Evolutionary conservation across 2,888 invertebrate species (phyloP).

Genomic region (Malachius bipustulatus): DNA sequence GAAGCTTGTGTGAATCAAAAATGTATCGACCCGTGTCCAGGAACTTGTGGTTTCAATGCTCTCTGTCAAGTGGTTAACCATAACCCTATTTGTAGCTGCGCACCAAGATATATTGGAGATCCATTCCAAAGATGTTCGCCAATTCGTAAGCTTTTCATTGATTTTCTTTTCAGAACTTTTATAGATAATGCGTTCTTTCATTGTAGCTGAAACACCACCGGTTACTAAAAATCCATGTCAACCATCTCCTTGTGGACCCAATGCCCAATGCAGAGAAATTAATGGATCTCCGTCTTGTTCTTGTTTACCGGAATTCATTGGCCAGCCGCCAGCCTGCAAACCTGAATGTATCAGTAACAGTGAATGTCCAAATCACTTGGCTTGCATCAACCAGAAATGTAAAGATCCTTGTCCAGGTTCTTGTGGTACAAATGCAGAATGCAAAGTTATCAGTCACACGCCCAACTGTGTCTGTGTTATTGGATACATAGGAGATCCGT

Average conservation of each 20-base stretch:
- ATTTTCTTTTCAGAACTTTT: background rate
- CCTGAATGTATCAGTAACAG: slow-evolving; percentile 67
- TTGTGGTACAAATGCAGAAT: slow-evolving; percentile 45
- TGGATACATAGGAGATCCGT: slow-evolving; percentile 47
- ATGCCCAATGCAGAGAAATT: slow-evolving; percentile 52
- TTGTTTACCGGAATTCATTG: slow-evolving; percentile 61
- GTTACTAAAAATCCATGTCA: slow-evolving; percentile 38
- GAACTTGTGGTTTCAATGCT: slow-evolving; percentile 61
- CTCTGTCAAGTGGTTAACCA: slow-evolving; percentile 62
- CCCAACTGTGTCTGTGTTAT: slow-evolving; percentile 46
- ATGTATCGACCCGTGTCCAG: slow-evolving; percentile 66
- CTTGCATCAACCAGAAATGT: slow-evolving; percentile 65
- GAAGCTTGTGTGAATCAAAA: slow-evolving; percentile 61
- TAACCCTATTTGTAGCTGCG: slow-evolving; percentile 61
- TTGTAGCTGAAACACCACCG: slow-evolving; percentile 22
- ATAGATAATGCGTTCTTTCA: background rate
- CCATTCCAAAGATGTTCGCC: slow-evolving; percentile 48
- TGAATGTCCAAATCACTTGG: slow-evolving; percentile 55
- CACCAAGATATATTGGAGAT: slow-evolving; percentile 52
- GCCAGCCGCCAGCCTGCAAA: slow-evolving; percentile 60
- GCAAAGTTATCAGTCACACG: slow-evolving; percentile 44
- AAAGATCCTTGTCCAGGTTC: slow-evolving; percentile 52
- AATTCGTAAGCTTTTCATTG: slow-evolving; percentile 27
- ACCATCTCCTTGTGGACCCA: slow-evolving; percentile 51
- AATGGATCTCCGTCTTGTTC: slow-evolving; percentile 53